Percentiles rank a stretch among this genome's conserved stretches.
Evolutionary conservation across 2,797 vertebrate species (phyloP).

Genomic region (Hylomyscus alleni): DNA sequence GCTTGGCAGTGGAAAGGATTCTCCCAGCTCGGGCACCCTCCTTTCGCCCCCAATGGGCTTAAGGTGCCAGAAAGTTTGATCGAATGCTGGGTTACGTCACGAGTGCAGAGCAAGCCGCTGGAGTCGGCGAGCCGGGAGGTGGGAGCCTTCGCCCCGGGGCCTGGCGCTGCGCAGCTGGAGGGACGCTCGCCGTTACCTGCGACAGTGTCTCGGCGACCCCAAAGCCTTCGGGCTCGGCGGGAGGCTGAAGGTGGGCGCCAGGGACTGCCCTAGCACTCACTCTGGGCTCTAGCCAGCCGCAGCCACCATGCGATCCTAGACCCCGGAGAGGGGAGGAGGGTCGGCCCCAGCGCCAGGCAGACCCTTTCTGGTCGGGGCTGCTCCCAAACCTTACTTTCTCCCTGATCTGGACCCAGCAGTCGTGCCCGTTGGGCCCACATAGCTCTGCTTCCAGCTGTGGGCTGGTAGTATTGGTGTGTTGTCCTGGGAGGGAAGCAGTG

Average conservation of each 20-base stretch:
- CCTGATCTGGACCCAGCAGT: not conserved
- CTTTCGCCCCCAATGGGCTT: slow-evolving; percentile 36
- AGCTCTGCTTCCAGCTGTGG: slow-evolving; percentile 16
- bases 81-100: slow-evolving; percentile 76
- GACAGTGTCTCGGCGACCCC: not conserved
- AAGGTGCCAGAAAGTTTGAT: slow-evolving; percentile 83
- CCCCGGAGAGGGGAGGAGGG: not conserved
- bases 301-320: not conserved
- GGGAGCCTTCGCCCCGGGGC: slow-evolving; percentile 53
- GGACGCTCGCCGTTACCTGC: slow-evolving; percentile 65
- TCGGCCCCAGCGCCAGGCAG: not conserved
- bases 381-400: slow-evolving; percentile 19
- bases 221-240: slow-evolving; percentile 44
- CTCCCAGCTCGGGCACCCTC: not conserved
- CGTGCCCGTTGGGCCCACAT: not conserved
- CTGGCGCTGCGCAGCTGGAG: slow-evolving; percentile 26
- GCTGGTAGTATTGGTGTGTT: slow-evolving; percentile 14
- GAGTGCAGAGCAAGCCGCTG: slow-evolving; percentile 54
- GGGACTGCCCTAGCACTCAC: not conserved
- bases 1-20: slow-evolving; percentile 14
- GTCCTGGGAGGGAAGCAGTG: slow-evolving; percentile 2
- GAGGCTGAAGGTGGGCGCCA: slow-evolving; percentile 43
- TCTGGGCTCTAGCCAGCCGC: not conserved
- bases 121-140: slow-evolving; percentile 60
- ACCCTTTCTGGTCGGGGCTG: not conserved